Percentiles rank a stretch among this genome's conserved stretches.
These are phyloP conservation scores for Platichthys flesus DNA, from an alignment of 2,113 vertebrate genomes.

Conservation along the genomic window DNA sequence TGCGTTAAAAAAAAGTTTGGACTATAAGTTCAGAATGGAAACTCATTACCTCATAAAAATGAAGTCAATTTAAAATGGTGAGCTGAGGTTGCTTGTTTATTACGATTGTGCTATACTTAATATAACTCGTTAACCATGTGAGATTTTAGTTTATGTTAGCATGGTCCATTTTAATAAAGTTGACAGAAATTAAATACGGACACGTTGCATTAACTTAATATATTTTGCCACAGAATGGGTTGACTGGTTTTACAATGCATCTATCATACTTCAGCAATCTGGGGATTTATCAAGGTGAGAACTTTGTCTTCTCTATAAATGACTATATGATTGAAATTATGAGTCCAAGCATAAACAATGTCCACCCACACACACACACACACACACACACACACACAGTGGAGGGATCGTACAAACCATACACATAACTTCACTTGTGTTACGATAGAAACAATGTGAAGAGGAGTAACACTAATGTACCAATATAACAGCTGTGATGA, in stretches of 20 bases:
- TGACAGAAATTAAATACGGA: background rate
- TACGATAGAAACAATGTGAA: background rate
- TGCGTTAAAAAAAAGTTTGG: conserved; percentile 11
- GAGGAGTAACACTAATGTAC: background rate
- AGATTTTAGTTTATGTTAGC: background rate
- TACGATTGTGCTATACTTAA: background rate
- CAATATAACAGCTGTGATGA: background rate
- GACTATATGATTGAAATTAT: background rate
- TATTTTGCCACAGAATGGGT: background rate
- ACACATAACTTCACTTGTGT: background rate
- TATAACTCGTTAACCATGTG: background rate
- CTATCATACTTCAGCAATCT: background rate
- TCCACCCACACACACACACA: too few species aligned
- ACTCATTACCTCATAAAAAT: background rate
- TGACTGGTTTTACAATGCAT: background rate
- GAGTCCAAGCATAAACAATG: too few species aligned
- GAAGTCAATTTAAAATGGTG: background rate
- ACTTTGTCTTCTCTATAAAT: background rate
- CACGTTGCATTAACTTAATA: background rate
- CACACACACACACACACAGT: too few species aligned
- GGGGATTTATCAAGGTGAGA: background rate
- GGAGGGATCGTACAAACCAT: too few species aligned
- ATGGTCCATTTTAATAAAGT: background rate
- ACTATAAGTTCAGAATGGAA: background rate
- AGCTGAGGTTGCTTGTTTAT: background rate